These are phyloP conservation scores for Protobothrops mucrosquamatus DNA, from an alignment of 2,113 vertebrate species.

Conservation along the genomic window DNA sequence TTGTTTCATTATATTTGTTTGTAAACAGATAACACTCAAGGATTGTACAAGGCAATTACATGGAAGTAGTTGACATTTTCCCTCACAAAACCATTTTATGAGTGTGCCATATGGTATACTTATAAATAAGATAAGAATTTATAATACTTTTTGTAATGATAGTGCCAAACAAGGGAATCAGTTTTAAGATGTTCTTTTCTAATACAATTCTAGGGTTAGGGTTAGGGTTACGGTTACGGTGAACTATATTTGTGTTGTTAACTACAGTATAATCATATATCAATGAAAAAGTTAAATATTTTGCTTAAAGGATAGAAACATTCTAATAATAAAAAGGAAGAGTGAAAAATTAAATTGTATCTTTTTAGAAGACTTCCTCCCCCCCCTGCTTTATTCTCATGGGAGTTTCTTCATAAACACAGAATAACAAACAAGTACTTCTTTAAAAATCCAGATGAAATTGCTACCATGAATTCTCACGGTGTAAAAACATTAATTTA, in stretches of 20 bases:
- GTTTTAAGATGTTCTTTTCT: not conserved
- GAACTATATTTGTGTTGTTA: slow-evolving; percentile 28
- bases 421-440: slow-evolving; percentile 71
- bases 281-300: slow-evolving; percentile 64
- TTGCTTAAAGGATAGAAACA: slow-evolving; percentile 60
- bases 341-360: slow-evolving; percentile 72
- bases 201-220: not conserved
- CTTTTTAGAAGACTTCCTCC: slow-evolving; percentile 71
- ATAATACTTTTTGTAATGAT: slow-evolving; percentile 18
- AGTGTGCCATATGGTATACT: not conserved
- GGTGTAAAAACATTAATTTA: slow-evolving; percentile 73
- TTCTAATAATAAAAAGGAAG: slow-evolving; percentile 59
- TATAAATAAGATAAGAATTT: not conserved
- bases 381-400: slow-evolving; percentile 65
- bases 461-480: slow-evolving; percentile 69
- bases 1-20: slow-evolving; percentile 5
- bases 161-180: slow-evolving; percentile 17
- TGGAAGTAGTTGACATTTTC: not conserved
- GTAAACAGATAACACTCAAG: not conserved
- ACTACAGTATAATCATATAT: slow-evolving; percentile 33
- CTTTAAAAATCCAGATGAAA: slow-evolving; percentile 73
- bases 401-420: slow-evolving; percentile 71
- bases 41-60: not conserved
- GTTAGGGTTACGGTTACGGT: not conserved
- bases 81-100: not conserved